phyloP scores from a whole-genome alignment of 2,888 invertebrate species.

The Chouioia cunea region DNA sequence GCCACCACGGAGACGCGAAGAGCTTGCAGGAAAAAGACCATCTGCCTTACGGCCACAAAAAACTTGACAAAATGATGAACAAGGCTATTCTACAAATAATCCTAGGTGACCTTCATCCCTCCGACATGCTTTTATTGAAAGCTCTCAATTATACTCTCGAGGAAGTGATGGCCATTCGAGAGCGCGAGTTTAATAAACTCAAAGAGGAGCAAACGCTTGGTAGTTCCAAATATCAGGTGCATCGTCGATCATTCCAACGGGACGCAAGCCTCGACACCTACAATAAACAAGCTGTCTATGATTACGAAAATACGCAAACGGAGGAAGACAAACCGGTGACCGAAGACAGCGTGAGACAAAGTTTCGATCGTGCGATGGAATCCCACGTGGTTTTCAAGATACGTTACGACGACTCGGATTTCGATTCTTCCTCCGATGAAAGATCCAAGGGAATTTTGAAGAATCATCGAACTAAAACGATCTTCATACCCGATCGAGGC shows the following conservation, averaged over 20 bases:
- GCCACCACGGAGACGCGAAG: conserved; percentile 42
- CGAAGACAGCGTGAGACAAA: conserved; percentile 45
- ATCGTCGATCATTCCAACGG: conserved; percentile 27
- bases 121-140: conserved; percentile 60
- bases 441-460: conserved; percentile 25
- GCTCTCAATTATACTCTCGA: conserved; percentile 63
- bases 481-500: conserved; percentile 38
- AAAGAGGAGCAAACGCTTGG: conserved; percentile 51
- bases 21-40: conserved; percentile 44
- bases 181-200: conserved; percentile 56
- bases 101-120: conserved; percentile 60
- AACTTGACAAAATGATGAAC: conserved; percentile 63
- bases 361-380: conserved; percentile 59
- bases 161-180: conserved; percentile 61
- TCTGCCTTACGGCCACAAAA: conserved; percentile 57
- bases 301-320: conserved; percentile 59
- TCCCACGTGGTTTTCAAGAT: conserved; percentile 65
- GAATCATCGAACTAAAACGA: conserved; percentile 34
- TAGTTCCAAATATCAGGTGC: conserved; percentile 14
- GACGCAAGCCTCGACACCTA: conserved; percentile 58
- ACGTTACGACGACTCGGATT: conserved; percentile 62
- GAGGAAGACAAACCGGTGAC: conserved; percentile 30
- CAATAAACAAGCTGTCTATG: conserved; percentile 62
- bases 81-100: conserved; percentile 65
- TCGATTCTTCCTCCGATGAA: conserved; percentile 60